Evolutionary conservation across 2,888 invertebrate genomes (phyloP), one percentile per base, ranked within the genome.

Genomic region (Drosophila rellima): DNA sequence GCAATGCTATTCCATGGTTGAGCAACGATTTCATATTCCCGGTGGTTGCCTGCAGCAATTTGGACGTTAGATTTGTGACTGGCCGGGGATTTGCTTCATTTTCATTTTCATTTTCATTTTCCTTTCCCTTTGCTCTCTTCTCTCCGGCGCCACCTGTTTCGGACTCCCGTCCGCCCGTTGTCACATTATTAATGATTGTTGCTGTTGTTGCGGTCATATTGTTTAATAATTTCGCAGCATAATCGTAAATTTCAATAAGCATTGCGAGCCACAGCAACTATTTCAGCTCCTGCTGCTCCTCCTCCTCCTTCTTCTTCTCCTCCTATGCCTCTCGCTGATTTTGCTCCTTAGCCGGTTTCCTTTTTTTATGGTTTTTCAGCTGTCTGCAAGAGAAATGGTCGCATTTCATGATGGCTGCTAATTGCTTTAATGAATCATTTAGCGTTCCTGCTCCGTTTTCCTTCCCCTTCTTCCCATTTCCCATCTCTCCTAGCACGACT

Each of bases 221-320:
- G 75, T 79, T 87, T 75, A 90, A 86, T 80, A 84, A 76, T 86
- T 88, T 88, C 69, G 78, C 82, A 74, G 88, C 90, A 88, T 89
- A 90, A 78, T 90, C 88, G 74, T 87, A 81, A 72, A 90, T 83
- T 79, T 81, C 89, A 79, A 81, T 77, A 56, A 82, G 74, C 82
- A 90, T 88, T 80, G 72, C 78, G 56, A 52, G 11, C 54, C 64
- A 11, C 39, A 33, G 15, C 37, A 26, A 23, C 42, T 11, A 20
- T 48, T 40, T 18, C 45, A n/a, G 8, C 50, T 31, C 6, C 40
- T 18, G 3, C 23, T 23, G 23, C 7, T 37, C 35, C 37, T 0
- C 15, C 39, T 40, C 11, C 23, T 17, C 18, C 11, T 31, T 11
- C 6, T 18, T 5, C 29, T 44, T 18, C 6, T 1, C 13, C 18